Percentiles rank a stretch among this genome's conserved stretches.
Conservation (phyloP, 2,113 vertebrate genomes). For the Tautogolabrus adspersus region DNA sequence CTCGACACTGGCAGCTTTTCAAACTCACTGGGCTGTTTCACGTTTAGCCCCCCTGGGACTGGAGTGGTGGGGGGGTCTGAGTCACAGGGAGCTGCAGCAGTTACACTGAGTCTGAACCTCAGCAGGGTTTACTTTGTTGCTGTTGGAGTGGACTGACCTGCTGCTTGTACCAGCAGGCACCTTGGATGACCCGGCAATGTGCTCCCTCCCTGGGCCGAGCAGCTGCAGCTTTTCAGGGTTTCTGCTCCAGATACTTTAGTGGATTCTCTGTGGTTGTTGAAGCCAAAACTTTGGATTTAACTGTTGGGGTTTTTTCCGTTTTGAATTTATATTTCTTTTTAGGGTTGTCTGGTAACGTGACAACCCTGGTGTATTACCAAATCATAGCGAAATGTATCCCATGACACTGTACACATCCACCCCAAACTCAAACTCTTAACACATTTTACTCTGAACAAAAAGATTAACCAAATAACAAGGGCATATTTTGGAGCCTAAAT, state of each 20-base stretch:
- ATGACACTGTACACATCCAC: no score
- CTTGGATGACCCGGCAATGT: slow-evolving; percentile 27
- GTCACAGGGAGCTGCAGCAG: slow-evolving; percentile 28
- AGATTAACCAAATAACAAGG: no score
- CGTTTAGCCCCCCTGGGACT: slow-evolving; percentile 17
- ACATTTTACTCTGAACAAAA: no score
- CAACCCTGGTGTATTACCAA: no score
- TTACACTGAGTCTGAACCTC: slow-evolving; percentile 1
- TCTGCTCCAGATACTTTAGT: background rate
- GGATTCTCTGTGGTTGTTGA: background rate
- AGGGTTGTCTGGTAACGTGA: no score
- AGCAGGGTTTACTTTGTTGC: slow-evolving; percentile 33
- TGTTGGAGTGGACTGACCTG: slow-evolving; percentile 6
- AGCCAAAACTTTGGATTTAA: no score
- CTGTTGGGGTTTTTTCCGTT: no score
- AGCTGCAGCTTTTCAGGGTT: slow-evolving; percentile 3
- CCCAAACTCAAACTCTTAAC: no score
- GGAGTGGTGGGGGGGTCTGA: slow-evolving; percentile 19
- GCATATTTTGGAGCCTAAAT: no score
- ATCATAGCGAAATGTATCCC: no score
- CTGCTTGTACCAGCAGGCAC: slow-evolving; percentile 32
- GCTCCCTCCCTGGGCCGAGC: slow-evolving; percentile 19
- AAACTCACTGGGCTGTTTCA: slow-evolving; percentile 27
- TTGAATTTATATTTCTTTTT: no score
- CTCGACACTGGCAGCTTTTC: slow-evolving; percentile 55